phyloP scores from a whole-genome alignment of 2,888 invertebrate species.

The Cheilosia soror region DNA sequence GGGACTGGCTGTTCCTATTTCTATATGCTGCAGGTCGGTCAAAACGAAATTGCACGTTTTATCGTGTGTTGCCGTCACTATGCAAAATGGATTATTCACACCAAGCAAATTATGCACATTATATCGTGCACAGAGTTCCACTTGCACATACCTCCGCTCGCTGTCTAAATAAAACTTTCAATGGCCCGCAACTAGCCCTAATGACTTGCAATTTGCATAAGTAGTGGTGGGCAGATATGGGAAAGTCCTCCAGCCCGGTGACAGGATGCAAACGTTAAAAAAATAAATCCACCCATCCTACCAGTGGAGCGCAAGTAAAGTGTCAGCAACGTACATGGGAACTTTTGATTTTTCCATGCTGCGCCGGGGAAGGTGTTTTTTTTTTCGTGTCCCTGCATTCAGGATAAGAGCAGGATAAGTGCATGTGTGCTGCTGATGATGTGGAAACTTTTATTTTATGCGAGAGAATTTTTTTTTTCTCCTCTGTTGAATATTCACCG shows the following conservation, averaged over 20 bases:
- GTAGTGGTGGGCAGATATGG: conserved; percentile 29
- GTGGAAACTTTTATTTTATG: conserved; percentile 58
- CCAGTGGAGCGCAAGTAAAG: conserved; percentile 2
- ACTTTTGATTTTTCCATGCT: conserved; percentile 50
- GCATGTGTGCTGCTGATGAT: conserved; percentile 69
- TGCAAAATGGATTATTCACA: conserved; percentile 66
- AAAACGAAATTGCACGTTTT: conserved; percentile 61
- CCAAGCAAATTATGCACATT: conserved; percentile 69
- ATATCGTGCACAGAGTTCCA: conserved; percentile 17
- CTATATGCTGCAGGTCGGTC: conserved; percentile 26
- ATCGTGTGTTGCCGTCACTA: conserved; percentile 31
- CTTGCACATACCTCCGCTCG: conserved; percentile 3
- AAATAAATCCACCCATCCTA: conserved; percentile 9
- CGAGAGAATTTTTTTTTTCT: conserved; percentile 15
- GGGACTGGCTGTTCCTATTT: neutral
- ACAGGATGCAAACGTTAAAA: conserved; percentile 35
- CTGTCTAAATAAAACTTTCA: conserved; percentile 35
- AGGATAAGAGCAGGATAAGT: conserved; percentile 60
- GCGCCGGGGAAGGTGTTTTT: neutral
- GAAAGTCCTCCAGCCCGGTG: conserved; percentile 13
- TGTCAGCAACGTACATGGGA: conserved; percentile 52
- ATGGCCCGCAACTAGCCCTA: conserved; percentile 65
- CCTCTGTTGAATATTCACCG: neutral
- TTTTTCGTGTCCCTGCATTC: neutral
- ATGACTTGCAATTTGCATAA: conserved; percentile 74